Evolutionary conservation across 2,797 vertebrate species (phyloP).

Genomic region (Anabas testudineus): DNA sequence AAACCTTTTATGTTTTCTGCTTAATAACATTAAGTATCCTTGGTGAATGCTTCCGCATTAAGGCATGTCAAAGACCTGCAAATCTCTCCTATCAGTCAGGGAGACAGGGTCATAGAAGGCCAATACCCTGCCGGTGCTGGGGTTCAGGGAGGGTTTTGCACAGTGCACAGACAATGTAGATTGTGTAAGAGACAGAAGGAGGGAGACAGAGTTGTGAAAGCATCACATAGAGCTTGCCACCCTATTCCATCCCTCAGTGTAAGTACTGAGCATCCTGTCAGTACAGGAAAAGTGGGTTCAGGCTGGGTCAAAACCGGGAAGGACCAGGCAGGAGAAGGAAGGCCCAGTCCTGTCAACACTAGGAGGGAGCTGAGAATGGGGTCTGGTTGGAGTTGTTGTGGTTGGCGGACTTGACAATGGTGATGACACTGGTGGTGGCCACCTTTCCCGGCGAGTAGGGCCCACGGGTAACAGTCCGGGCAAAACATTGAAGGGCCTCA

Average conservation of each 20-base stretch:
- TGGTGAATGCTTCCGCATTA: slow-evolving; percentile 59
- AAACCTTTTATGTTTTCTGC: slow-evolving; percentile 37
- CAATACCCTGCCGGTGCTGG: slow-evolving; percentile 75
- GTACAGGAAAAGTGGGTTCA: slow-evolving; percentile 61
- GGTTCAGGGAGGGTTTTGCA: slow-evolving; percentile 63
- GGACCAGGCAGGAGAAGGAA: slow-evolving; percentile 72
- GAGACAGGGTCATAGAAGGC: slow-evolving; percentile 66
- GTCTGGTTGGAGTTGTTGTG: slow-evolving; percentile 87
- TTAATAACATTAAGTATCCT: slow-evolving; percentile 32
- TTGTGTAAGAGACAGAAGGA: slow-evolving; percentile 58
- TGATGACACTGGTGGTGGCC: slow-evolving; percentile 97
- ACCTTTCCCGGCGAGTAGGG: slow-evolving; percentile 91
- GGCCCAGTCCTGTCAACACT: slow-evolving; percentile 82
- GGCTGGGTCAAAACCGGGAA: slow-evolving; percentile 66
- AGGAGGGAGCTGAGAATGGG: slow-evolving; percentile 92
- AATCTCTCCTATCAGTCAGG: slow-evolving; percentile 69
- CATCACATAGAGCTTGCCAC: slow-evolving; percentile 67
- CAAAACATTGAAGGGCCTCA: slow-evolving; percentile 97
- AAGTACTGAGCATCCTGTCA: slow-evolving; percentile 74
- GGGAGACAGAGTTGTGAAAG: slow-evolving; percentile 67
- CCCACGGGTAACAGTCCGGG: slow-evolving; percentile 93
- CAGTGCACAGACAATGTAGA: slow-evolving; percentile 82
- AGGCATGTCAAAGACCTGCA: slow-evolving; percentile 62
- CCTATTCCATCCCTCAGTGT: slow-evolving; percentile 68
- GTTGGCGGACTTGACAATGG: slow-evolving; percentile 95